Conservation (phyloP, 2,797 vertebrate genomes). For the Siniperca scherzeri region DNA sequence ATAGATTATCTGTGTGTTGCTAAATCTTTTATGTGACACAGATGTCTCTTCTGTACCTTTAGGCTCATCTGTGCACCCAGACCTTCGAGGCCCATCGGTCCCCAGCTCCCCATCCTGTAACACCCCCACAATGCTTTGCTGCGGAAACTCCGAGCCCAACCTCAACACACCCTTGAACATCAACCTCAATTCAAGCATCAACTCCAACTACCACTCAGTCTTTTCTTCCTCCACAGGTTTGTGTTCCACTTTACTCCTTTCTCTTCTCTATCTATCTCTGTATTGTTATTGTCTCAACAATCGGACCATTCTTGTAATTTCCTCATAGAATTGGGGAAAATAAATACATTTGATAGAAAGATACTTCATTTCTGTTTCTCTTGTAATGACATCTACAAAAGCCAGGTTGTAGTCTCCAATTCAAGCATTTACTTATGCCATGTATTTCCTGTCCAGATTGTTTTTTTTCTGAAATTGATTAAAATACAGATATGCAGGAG, state of each 20-base stretch:
- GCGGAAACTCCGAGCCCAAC: conserved; percentile 88
- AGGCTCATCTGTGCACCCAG: conserved; percentile 92
- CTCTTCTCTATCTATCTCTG: neutral
- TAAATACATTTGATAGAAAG: neutral
- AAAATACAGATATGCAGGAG: conserved; percentile 32
- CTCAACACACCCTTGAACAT: conserved; percentile 83
- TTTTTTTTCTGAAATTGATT: conserved; percentile 23
- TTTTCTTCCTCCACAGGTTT: conserved; percentile 87
- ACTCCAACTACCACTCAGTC: conserved; percentile 83
- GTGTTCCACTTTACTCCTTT: conserved; percentile 26
- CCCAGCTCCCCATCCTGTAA: conserved; percentile 91
- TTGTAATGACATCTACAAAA: conserved; percentile 5
- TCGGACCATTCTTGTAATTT: neutral
- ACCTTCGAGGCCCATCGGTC: conserved; percentile 86
- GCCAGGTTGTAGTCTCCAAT: neutral
- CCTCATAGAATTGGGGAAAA: neutral
- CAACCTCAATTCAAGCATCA: conserved; percentile 87
- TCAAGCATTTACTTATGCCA: neutral
- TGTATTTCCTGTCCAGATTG: conserved; percentile 8
- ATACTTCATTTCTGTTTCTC: neutral
- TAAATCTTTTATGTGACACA: conserved; percentile 8
- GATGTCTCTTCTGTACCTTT: conserved; percentile 27
- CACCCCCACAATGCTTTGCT: conserved; percentile 88
- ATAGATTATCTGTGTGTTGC: neutral
- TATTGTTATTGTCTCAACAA: conserved; percentile 1